Conservation (phyloP, 2,888 invertebrate species). For the Volucella bombylans region DNA sequence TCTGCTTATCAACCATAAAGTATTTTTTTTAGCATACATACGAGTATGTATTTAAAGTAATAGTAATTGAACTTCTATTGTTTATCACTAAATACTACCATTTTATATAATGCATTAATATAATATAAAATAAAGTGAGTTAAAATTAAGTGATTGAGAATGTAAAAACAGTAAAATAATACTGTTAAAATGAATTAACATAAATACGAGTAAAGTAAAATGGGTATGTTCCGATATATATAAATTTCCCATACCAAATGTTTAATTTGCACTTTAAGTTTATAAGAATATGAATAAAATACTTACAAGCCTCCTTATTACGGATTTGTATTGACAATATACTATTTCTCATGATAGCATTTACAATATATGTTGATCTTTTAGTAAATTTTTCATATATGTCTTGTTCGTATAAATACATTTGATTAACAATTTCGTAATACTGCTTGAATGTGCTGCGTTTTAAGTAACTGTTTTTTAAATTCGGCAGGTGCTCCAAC, state of each 20-base stretch:
- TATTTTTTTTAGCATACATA: too few relatives aligned
- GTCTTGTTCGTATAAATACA: constrained; percentile 89
- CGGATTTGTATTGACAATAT: constrained; percentile 85
- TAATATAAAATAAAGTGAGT: too few relatives aligned
- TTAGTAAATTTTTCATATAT: constrained; percentile 89
- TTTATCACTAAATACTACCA: too few relatives aligned
- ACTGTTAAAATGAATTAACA: not conserved
- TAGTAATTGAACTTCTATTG: too few relatives aligned
- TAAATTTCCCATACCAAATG: not conserved
- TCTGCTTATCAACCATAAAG: too few relatives aligned
- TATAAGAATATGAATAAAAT: not conserved
- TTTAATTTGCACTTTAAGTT: not conserved
- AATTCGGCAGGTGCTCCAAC: constrained; percentile 80
- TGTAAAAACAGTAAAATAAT: too few relatives aligned
- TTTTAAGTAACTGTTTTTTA: constrained; percentile 88
- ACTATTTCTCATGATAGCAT: constrained; percentile 87
- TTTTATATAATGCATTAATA: too few relatives aligned
- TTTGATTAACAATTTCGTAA: constrained; percentile 87
- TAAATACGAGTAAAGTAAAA: not conserved
- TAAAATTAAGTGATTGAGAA: too few relatives aligned
- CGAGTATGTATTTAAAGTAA: too few relatives aligned
- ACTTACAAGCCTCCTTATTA: constrained; percentile 77
- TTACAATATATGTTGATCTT: constrained; percentile 86
- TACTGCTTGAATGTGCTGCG: constrained; percentile 91
- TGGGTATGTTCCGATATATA: not conserved